Conservation (phyloP, 2,888 invertebrate species). For the Protodeltote pygarga region DNA sequence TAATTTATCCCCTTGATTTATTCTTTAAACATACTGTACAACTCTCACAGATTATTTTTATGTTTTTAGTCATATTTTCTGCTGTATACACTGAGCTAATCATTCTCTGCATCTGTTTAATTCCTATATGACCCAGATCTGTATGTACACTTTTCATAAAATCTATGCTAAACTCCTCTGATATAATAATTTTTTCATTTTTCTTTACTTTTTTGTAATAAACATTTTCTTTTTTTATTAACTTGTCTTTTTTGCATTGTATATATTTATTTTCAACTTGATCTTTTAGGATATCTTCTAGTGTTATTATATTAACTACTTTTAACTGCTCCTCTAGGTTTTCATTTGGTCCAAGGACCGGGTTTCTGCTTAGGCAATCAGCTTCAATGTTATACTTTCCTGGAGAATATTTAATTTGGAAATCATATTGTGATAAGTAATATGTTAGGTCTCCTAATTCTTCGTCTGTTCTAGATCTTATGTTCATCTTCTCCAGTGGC, state of each 20-base stretch:
- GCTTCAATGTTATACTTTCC: too few relatives aligned
- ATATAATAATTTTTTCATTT: constrained; percentile 36
- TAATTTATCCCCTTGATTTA: constrained; percentile 37
- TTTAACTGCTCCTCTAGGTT: too few relatives aligned
- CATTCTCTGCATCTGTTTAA: constrained; percentile 31
- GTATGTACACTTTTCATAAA: constrained; percentile 32
- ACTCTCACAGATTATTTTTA: constrained; percentile 21
- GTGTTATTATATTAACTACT: too few relatives aligned
- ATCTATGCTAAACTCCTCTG: constrained; percentile 41
- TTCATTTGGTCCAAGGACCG: too few relatives aligned
- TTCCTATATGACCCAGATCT: constrained; percentile 39
- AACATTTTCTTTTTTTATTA: constrained; percentile 8
- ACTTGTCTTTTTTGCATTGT: constrained; percentile 5
- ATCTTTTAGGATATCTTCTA: too few relatives aligned
- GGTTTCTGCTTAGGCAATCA: too few relatives aligned
- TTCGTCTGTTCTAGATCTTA: too few relatives aligned
- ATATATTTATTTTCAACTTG: too few relatives aligned
- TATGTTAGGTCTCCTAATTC: too few relatives aligned
- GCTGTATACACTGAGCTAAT: constrained; percentile 33
- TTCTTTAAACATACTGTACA: constrained; percentile 43
- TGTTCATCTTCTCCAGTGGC: too few relatives aligned
- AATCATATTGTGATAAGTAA: constrained; percentile 16
- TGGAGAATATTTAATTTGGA: too few relatives aligned
- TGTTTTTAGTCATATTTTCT: constrained; percentile 33
- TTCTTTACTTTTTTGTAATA: constrained; percentile 5